Evolutionary conservation across 2,888 invertebrate species (phyloP).

Genomic region (Therioaphis trifolii): DNA sequence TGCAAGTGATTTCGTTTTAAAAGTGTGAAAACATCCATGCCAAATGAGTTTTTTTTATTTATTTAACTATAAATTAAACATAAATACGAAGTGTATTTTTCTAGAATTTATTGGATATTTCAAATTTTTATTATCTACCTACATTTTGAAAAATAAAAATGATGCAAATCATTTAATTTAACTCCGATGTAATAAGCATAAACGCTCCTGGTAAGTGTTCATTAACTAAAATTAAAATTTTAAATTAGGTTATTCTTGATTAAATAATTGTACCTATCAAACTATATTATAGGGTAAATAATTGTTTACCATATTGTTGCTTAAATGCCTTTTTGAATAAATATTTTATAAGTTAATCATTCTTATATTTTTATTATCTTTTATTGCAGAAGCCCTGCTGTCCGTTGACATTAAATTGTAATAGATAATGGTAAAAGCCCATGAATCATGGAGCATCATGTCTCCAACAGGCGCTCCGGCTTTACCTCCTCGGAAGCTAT

Average conservation of each 20-base stretch:
- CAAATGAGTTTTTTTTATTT: conserved; percentile 32
- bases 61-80: conserved; percentile 17
- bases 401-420: conserved; percentile 48
- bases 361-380: not conserved
- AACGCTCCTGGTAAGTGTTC: conserved; percentile 62
- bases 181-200: conserved; percentile 58
- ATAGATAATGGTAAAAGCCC: conserved; percentile 55
- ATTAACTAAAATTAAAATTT: conserved; percentile 48
- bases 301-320: conserved; percentile 2
- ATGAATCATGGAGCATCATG: conserved; percentile 52
- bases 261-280: not conserved
- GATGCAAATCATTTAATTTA: conserved; percentile 49
- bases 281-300: conserved; percentile 2
- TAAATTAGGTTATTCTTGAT: conserved; percentile 11
- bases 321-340: not conserved
- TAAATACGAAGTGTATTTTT: conserved; percentile 4
- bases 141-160: conserved; percentile 47
- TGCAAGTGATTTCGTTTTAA: conserved; percentile 50
- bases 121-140: conserved; percentile 18
- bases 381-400: conserved; percentile 50
- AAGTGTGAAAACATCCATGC: conserved; percentile 38
- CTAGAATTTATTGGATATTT: conserved; percentile 44
- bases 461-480: conserved; percentile 70
- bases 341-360: not conserved
- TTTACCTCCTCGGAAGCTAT: conserved; percentile 75